Evolutionary conservation across 2,888 invertebrate genomes (phyloP).

Genomic region (Candidula unifasciata): DNA sequence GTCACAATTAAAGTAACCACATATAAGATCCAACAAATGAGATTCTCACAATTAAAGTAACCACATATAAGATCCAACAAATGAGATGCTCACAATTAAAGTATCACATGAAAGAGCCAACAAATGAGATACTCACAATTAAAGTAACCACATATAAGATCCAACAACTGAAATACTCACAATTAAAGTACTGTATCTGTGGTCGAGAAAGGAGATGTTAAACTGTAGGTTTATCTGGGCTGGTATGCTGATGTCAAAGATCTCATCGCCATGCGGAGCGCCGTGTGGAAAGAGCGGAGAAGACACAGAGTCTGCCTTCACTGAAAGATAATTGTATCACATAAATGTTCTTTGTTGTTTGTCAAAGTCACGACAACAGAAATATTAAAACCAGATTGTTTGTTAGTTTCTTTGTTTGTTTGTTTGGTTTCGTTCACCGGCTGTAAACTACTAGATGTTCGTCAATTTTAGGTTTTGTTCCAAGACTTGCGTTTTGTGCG

Average conservation of each 20-base stretch:
- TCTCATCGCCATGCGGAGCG: constrained; percentile 27
- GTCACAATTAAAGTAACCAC: constrained; percentile 37
- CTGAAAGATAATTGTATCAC: too few species aligned
- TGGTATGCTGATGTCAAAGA: not conserved
- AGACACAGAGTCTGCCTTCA: too few species aligned
- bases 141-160: not conserved
- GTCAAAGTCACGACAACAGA: too few species aligned
- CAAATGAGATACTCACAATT: not conserved
- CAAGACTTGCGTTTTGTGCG: too few species aligned
- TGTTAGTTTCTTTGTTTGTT: too few species aligned
- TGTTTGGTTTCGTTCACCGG: too few species aligned
- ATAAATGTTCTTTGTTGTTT: too few species aligned
- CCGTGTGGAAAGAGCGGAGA: constrained; percentile 46
- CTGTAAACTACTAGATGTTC: too few species aligned
- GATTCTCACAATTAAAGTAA: constrained; percentile 43
- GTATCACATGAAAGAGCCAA: not conserved
- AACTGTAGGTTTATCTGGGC: not conserved
- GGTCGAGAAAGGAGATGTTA: constrained; percentile 48
- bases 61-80: constrained; percentile 48
- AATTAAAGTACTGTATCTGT: constrained; percentile 42
- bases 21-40: not conserved
- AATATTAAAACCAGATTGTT: too few species aligned
- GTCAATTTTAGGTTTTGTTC: too few species aligned
- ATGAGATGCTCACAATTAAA: not conserved
- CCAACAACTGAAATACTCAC: constrained; percentile 40